Evolutionary conservation across 1,140 invertebrate species (phyloP).

Genomic region (Apis cerana): DNA sequence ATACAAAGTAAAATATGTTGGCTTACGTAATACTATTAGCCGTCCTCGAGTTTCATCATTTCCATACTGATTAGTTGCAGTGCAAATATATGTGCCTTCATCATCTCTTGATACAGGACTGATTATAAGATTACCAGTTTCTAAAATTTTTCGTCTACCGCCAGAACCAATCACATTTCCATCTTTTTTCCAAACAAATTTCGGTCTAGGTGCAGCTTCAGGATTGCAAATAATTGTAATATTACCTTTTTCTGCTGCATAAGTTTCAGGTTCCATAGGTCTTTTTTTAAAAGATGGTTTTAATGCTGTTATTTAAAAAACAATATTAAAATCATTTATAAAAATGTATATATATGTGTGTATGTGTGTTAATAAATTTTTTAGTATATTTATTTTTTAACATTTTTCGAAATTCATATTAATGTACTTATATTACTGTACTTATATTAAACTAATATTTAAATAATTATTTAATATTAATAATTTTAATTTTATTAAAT

Average conservation of each 20-base stretch:
- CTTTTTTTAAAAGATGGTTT: constrained; percentile 95
- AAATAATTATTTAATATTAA: too few relatives aligned
- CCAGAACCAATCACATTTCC: constrained; percentile 90
- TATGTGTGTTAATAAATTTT: constrained; percentile 69
- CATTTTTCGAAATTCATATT: too few relatives aligned
- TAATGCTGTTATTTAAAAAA: constrained; percentile 83
- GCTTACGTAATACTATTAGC: constrained; percentile 92
- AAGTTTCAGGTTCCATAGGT: constrained; percentile 93
- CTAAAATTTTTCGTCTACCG: constrained; percentile 89
- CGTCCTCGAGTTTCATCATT: constrained; percentile 89
- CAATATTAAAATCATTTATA: neutral
- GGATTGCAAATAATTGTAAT: constrained; percentile 95
- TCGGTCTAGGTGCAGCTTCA: constrained; percentile 95
- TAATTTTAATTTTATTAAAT: neutral
- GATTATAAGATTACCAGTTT: constrained; percentile 93
- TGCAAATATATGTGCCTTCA: constrained; percentile 94
- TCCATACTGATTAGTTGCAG: constrained; percentile 92
- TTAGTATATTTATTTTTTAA: neutral
- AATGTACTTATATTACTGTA: neutral
- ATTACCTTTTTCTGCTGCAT: constrained; percentile 94
- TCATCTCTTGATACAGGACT: constrained; percentile 92
- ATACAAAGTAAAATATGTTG: constrained; percentile 14
- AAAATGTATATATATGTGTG: constrained; percentile 81
- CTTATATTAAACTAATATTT: neutral
- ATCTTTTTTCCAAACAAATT: constrained; percentile 96